These are phyloP conservation scores for Paramormyrops hopkinsi DNA, from an alignment of 2,797 vertebrate genomes.

Conservation along the genomic window DNA sequence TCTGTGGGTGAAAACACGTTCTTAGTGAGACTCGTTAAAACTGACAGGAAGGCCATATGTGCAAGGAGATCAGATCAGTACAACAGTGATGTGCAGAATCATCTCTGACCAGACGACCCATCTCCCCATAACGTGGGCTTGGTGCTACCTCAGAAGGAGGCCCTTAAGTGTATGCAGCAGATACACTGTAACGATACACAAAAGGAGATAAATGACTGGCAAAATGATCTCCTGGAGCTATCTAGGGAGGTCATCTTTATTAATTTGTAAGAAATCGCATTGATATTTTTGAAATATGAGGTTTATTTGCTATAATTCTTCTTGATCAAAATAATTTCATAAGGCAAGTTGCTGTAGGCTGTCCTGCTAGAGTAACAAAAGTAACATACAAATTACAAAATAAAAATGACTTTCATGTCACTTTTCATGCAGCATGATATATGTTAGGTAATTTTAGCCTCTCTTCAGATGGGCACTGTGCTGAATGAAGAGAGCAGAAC, in stretches of 20 bases:
- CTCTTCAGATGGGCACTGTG: neutral
- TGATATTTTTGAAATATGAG: neutral
- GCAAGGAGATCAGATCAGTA: neutral
- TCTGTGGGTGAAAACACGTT: neutral
- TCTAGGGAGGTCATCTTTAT: neutral
- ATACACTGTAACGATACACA: neutral
- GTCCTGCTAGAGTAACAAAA: neutral
- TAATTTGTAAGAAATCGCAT: neutral
- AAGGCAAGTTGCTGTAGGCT: neutral
- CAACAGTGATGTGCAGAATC: neutral
- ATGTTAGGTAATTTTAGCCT: neutral
- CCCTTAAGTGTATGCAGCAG: neutral
- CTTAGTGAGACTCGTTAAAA: neutral
- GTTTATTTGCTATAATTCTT: neutral
- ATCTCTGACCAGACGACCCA: neutral
- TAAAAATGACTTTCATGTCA: neutral
- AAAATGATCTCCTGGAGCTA: neutral
- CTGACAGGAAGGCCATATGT: neutral
- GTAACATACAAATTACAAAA: neutral
- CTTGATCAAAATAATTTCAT: neutral
- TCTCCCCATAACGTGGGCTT: neutral
- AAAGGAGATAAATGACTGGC: neutral
- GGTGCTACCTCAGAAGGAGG: neutral
- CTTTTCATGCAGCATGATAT: neutral
- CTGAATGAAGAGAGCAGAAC: neutral